These are phyloP conservation scores for Camelus dromedarius DNA, from an alignment of 2,113 vertebrate species.

Conservation along the genomic window DNA sequence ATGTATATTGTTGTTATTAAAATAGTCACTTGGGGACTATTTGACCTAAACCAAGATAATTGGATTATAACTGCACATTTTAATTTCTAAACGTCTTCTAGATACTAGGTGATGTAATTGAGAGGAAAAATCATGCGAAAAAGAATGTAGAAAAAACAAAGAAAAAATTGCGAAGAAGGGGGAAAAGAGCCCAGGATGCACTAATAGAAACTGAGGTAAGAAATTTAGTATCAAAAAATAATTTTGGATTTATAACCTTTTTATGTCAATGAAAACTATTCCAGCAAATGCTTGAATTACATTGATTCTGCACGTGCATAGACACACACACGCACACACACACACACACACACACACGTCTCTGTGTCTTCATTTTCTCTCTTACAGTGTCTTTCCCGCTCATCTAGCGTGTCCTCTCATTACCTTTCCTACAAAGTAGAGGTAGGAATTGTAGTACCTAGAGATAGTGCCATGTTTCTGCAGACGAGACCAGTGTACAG, in stretches of 20 bases:
- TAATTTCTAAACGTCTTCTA: conserved; percentile 77
- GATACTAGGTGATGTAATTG: conserved; percentile 78
- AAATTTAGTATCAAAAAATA: conserved; percentile 49
- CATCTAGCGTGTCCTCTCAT: conserved; percentile 35
- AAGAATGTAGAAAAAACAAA: conserved; percentile 77
- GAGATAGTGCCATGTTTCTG: neutral
- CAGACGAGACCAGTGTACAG: neutral
- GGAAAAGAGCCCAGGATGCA: conserved; percentile 38
- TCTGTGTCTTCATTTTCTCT: conserved; percentile 65
- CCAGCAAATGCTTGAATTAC: conserved; percentile 29
- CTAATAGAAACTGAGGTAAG: conserved; percentile 81
- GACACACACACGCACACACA: neutral
- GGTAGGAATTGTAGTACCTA: neutral
- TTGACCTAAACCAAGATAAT: neutral
- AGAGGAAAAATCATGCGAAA: conserved; percentile 71
- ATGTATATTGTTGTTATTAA: neutral
- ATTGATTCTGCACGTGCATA: neutral
- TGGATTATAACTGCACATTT: neutral
- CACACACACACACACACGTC: neutral
- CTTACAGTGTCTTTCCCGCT: conserved; percentile 58
- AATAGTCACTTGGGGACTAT: neutral
- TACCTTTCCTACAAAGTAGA: neutral
- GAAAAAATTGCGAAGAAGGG: conserved; percentile 75
- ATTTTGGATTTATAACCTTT: conserved; percentile 41
- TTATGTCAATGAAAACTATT: neutral